Base-by-base conservation (phyloP, 64 coral and sea anemone species). In the Actinia tenebrosa region DNA sequence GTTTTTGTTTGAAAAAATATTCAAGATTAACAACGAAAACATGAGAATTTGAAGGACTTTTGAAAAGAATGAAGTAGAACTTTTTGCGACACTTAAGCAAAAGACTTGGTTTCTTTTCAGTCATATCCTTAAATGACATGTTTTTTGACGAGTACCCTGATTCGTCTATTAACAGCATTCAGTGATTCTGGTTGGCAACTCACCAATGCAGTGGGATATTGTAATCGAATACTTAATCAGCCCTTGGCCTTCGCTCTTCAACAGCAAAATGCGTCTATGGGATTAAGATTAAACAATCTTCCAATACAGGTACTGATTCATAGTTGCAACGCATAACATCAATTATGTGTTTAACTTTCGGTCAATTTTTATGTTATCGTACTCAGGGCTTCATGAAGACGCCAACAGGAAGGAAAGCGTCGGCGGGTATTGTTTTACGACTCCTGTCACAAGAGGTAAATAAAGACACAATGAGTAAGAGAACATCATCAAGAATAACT, bases 131-230 rank as follows among this genome's bases (percentile, higher is more conserved):
- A 71, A 23, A 3, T 25, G 19, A 23, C n/a, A 23, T 7, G 22
- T 71, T 75, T 75, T 42, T 42, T 75, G 64, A 25, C 19, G 2
- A 69, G 19, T 69, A n/a, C 1, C 22, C 17, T n/a, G 19, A 69
- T 69, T 7, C 23, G 64, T 60, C 25, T 18, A 42, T 86, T 4
- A 37, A 22, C n/a, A 91, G 89, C 84, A 7, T 56, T 87, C 23
- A 83, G 77, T 17, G 81, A 26, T 56, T 77, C 64, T 55, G 79
- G 63, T 46, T 92, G 90, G 90, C 86, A 78, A 60, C 85, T 92
- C 25, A 44, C 78, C 18, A 87, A 78, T 79, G 85, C 90, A 62
- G 46, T 92, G 45, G 85, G 90, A 7, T 92, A 92, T 68, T 87
- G 54, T 83, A 66, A 83, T 17, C 77, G 87, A 55, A 87, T 60